Evolutionary conservation across 1,140 invertebrate species (phyloP).

Genomic region (Halesus radiatus): DNA sequence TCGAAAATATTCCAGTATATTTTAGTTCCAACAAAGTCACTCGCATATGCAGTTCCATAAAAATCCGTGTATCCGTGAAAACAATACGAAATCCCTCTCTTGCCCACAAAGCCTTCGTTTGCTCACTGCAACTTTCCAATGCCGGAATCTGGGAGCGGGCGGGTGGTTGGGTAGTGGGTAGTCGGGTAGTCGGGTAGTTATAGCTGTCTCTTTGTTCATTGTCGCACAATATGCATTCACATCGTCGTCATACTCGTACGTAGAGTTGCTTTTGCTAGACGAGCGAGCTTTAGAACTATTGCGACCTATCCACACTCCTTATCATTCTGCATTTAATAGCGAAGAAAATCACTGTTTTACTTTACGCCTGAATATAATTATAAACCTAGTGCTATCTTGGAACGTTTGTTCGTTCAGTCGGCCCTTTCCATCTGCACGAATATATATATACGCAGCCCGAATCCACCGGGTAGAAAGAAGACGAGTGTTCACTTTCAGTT

Average conservation of each 20-base stretch:
- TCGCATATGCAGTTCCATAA: conserved; percentile 6
- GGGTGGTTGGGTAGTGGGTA: neutral
- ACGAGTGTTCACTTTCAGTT: no score
- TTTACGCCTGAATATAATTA: conserved; percentile 20
- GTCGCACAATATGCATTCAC: conserved; percentile 35
- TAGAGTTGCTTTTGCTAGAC: conserved; percentile 3
- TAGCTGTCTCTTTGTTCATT: conserved; percentile 37
- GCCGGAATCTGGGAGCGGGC: neutral
- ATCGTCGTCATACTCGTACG: neutral
- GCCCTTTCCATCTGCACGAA: no score
- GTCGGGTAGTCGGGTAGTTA: no score
- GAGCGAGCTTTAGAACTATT: neutral
- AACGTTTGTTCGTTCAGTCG: neutral
- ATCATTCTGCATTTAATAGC: conserved; percentile 3
- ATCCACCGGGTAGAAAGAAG: neutral
- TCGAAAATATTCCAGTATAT: neutral
- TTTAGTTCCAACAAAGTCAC: neutral
- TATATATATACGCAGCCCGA: no score
- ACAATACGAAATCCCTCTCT: conserved; percentile 38
- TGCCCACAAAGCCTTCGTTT: conserved; percentile 46
- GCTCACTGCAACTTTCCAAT: conserved; percentile 41
- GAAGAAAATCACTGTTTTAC: conserved; percentile 3
- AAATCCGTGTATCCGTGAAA: conserved; percentile 24
- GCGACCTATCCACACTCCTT: conserved; percentile 16
- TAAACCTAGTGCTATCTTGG: neutral